These are phyloP conservation scores for Muschampia staudingeri DNA, from an alignment of 2,888 invertebrate species.

Conservation along the genomic window DNA sequence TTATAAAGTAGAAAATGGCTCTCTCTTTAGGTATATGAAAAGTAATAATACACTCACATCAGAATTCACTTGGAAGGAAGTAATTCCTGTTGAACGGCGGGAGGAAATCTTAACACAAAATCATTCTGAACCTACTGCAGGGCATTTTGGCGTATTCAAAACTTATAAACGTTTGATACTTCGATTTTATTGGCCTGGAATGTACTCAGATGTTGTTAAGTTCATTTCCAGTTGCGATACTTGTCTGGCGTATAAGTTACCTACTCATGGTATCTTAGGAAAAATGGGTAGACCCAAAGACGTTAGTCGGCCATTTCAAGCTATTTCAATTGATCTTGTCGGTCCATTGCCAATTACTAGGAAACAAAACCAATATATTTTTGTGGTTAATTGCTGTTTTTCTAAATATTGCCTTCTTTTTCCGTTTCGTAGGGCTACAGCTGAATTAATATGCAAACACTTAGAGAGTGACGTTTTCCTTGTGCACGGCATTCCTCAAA, in stretches of 20 bases:
- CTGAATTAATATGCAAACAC: constrained; percentile 27
- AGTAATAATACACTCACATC: constrained; percentile 36
- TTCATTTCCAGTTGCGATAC: constrained; percentile 53
- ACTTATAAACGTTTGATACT: constrained; percentile 64
- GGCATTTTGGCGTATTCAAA: constrained; percentile 66
- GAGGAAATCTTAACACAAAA: constrained; percentile 44
- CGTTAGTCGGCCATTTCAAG: constrained; percentile 59
- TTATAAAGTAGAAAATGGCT: constrained; percentile 53
- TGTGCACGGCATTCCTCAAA: constrained; percentile 67
- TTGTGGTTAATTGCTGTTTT: constrained; percentile 63
- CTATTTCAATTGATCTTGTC: constrained; percentile 55
- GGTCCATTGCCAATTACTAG: constrained; percentile 59
- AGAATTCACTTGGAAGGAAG: constrained; percentile 69
- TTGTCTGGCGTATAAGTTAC: constrained; percentile 48
- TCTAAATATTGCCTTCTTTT: constrained; percentile 61
- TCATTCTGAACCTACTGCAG: constrained; percentile 65
- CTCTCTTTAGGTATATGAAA: constrained; percentile 58
- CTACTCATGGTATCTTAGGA: constrained; percentile 51
- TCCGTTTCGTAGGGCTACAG: constrained; percentile 44
- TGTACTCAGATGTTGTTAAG: constrained; percentile 62
- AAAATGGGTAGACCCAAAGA: constrained; percentile 62
- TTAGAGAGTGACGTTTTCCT: constrained; percentile 64
- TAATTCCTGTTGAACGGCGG: constrained; percentile 58
- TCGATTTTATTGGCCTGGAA: constrained; percentile 58
- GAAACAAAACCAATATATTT: constrained; percentile 53